Percentiles rank a stretch among this genome's conserved stretches.
phyloP scores from a whole-genome alignment of 1,140 invertebrate genomes.

The Drosophila murphyi region DNA sequence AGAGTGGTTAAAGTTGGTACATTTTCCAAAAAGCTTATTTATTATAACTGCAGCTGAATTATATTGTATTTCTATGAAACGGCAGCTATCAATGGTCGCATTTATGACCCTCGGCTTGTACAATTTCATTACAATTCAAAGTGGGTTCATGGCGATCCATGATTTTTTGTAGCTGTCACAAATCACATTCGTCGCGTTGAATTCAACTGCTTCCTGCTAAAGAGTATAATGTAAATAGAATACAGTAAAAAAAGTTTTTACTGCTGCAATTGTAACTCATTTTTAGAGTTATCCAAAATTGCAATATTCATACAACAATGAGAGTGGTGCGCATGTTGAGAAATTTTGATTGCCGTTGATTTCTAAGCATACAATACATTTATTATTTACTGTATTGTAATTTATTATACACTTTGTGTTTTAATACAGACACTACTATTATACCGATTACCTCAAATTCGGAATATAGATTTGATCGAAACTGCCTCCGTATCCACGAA shows the following conservation, averaged over 20 bases:
- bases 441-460: too few species aligned
- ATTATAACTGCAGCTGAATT: not conserved
- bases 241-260: too few species aligned
- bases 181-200: slow-evolving; percentile 17
- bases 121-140: not conserved
- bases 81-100: not conserved
- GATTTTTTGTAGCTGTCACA: slow-evolving; percentile 17
- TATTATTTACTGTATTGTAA: too few species aligned
- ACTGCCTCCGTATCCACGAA: too few species aligned
- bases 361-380: too few species aligned
- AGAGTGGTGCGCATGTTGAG: not conserved
- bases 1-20: slow-evolving; percentile 20
- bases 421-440: too few species aligned
- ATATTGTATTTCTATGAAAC: not conserved
- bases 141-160: slow-evolving; percentile 3
- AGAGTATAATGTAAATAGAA: not conserved
- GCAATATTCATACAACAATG: not conserved
- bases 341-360: too few species aligned
- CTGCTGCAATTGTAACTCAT: too few species aligned
- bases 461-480: too few species aligned
- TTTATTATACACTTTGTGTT: too few species aligned
- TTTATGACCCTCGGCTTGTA: slow-evolving; percentile 24
- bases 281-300: not conserved
- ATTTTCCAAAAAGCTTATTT: not conserved
- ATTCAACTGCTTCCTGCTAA: not conserved